These are phyloP conservation scores for Dasypus novemcinctus DNA, from an alignment of 2,113 vertebrate species.

Conservation along the genomic window DNA sequence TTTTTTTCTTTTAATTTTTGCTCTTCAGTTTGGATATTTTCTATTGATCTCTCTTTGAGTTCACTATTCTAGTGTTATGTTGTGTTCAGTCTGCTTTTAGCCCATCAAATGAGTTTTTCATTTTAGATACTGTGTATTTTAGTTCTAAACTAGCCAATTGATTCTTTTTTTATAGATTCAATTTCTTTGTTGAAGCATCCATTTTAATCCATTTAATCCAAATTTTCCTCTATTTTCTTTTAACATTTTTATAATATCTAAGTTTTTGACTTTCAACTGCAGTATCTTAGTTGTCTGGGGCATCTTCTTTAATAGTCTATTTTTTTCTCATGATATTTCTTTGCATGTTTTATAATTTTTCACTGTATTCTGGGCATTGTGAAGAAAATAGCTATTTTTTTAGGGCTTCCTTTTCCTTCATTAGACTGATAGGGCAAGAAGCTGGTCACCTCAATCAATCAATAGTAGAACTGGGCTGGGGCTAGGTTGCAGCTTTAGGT, in stretches of 20 bases:
- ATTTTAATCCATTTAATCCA: not conserved
- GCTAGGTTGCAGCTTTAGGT: not conserved
- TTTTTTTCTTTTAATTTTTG: not conserved
- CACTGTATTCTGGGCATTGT: not conserved
- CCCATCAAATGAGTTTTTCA: not conserved
- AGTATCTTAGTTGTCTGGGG: not conserved
- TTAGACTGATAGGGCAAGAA: not conserved
- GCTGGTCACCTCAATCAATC: not conserved
- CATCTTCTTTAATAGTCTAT: not conserved
- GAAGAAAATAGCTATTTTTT: not conserved
- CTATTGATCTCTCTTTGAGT: not conserved
- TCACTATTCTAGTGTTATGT: not conserved
- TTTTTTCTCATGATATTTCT: not conserved
- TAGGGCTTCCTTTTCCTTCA: not conserved
- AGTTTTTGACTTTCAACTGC: not conserved
- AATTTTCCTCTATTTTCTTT: not conserved
- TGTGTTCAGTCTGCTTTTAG: not conserved
- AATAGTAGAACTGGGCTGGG: not conserved
- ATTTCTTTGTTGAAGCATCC: slow-evolving; percentile 8
- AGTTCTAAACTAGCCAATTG: not conserved
- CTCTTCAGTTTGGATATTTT: not conserved
- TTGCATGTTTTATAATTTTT: not conserved
- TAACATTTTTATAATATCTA: not conserved
- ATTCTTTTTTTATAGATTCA: not conserved
- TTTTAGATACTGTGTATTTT: not conserved